Percentiles rank a stretch among this genome's conserved stretches.
Conservation (phyloP, 2,888 invertebrate species). For the Callyntrura sp. region DNA sequence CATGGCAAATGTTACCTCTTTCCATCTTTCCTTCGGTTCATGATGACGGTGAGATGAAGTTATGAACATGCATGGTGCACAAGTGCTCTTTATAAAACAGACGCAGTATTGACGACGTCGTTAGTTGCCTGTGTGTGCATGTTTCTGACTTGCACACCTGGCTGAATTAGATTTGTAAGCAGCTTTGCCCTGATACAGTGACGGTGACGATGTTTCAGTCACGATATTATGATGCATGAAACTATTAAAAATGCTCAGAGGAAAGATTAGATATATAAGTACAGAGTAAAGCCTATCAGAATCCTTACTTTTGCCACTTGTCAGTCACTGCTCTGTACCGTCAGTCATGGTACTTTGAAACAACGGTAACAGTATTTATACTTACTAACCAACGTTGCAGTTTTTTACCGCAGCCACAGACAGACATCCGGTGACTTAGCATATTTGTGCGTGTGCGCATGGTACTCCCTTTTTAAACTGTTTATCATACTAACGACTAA, state of each 20-base stretch:
- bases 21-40: conserved; percentile 15
- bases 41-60: neutral
- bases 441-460: neutral
- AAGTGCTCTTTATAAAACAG: conserved; percentile 10
- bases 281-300: conserved; percentile 24
- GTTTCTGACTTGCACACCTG: conserved; percentile 68
- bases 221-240: conserved; percentile 43
- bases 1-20: neutral
- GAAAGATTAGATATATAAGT: conserved; percentile 40
- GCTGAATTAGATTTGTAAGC: conserved; percentile 50
- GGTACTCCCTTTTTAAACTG: neutral
- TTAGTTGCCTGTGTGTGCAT: conserved; percentile 56
- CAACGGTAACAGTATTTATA: conserved; percentile 48
- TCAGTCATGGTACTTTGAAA: conserved; percentile 20
- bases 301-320: conserved; percentile 11
- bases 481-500: neutral
- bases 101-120: conserved; percentile 7
- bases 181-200: neutral
- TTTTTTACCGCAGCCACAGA: conserved; percentile 44
- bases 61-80: neutral
- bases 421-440: conserved; percentile 64
- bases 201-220: neutral
- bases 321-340: conserved; percentile 33
- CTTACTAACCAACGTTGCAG: neutral
- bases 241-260: conserved; percentile 17